Percentiles rank a stretch among this genome's conserved stretches.
Evolutionary conservation across 2,113 vertebrate genomes (phyloP).

Genomic region (Egretta garzetta): DNA sequence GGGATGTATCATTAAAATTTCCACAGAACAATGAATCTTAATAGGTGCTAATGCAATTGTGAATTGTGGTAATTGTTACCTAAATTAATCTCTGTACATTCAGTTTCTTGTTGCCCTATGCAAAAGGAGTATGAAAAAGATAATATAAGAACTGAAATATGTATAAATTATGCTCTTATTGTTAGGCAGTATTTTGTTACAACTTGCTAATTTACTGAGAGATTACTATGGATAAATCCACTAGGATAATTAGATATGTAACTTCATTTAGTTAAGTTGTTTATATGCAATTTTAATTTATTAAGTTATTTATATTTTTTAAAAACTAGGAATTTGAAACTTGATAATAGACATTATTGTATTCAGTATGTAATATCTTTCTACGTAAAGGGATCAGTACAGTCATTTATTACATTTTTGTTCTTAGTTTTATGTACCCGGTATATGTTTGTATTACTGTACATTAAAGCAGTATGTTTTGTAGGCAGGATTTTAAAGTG

Average conservation of each 20-base stretch:
- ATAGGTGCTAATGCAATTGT: slow-evolving; percentile 81
- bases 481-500: background rate
- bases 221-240: background rate
- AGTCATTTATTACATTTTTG: background rate
- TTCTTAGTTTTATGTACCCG: background rate
- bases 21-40: slow-evolving; percentile 80
- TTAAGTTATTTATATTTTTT: background rate
- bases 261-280: background rate
- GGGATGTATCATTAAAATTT: slow-evolving; percentile 82
- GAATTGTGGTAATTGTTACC: slow-evolving; percentile 80
- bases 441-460: background rate
- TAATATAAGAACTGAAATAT: slow-evolving; percentile 59
- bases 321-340: background rate
- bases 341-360: background rate
- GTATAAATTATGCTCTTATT: slow-evolving; percentile 42
- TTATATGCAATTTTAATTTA: background rate
- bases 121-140: slow-evolving; percentile 66
- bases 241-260: background rate
- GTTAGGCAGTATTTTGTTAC: background rate
- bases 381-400: background rate
- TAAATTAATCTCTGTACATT: slow-evolving; percentile 81
- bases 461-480: background rate
- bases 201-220: background rate
- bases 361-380: background rate
- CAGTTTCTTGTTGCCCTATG: slow-evolving; percentile 57